Evolutionary conservation across 2,797 vertebrate species (phyloP).

Genomic region (Oreochromis grahami): DNA sequence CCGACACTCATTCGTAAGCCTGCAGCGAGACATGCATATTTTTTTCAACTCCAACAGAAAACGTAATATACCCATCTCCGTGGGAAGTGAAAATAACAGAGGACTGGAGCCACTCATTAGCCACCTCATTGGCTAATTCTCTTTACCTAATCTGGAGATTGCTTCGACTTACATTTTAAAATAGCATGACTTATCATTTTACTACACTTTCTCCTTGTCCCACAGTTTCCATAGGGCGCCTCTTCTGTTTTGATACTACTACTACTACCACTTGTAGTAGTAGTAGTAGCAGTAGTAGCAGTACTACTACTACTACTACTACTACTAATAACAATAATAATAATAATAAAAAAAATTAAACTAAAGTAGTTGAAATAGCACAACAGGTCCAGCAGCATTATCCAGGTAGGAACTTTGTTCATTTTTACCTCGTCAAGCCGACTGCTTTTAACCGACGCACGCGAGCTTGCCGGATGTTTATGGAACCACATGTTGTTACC

Average conservation of each 20-base stretch:
- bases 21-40: not conserved
- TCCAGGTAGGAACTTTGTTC: not conserved
- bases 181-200: not conserved
- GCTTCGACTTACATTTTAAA: not conserved
- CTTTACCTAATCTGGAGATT: not conserved
- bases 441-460: not conserved
- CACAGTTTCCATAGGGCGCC: not conserved
- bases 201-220: not conserved
- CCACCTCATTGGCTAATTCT: not conserved
- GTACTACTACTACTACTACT: not conserved
- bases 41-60: not conserved
- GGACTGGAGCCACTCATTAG: not conserved
- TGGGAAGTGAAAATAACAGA: not conserved
- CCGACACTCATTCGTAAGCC: not conserved
- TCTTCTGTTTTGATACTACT: not conserved
- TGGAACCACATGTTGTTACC: not conserved
- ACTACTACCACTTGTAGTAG: not conserved
- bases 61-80: not conserved
- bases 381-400: not conserved
- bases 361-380: not conserved
- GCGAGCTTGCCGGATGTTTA: constrained; percentile 28
- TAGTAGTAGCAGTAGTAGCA: too few relatives aligned
- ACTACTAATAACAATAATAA: fast-evolving
- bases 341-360: fast-evolving
- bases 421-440: not conserved